Conservation (phyloP, 2,888 invertebrate species). For the Lysandra bellargus region DNA sequence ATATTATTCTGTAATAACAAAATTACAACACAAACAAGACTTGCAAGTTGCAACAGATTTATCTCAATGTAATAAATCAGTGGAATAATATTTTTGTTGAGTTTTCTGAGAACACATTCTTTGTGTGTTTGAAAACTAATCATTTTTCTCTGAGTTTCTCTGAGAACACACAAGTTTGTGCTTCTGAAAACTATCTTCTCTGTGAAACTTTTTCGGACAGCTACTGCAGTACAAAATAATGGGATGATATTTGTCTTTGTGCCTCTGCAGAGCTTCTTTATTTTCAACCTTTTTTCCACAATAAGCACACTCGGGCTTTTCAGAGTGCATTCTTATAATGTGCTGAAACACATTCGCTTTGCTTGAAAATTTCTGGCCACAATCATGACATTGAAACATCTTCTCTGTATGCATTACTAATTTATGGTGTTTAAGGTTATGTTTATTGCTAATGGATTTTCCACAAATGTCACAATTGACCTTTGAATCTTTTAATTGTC, state of each 20-base stretch:
- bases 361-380: slow-evolving; percentile 40
- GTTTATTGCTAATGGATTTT: slow-evolving; percentile 39
- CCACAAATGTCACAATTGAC: slow-evolving; percentile 44
- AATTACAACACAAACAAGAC: too few relatives aligned
- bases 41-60: too few relatives aligned
- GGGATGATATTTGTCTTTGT: slow-evolving; percentile 15
- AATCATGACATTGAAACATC: slow-evolving; percentile 41
- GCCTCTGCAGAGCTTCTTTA: neutral
- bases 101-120: too few relatives aligned
- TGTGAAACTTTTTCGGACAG: neutral
- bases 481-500: neutral
- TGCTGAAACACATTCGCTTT: slow-evolving; percentile 20
- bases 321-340: neutral
- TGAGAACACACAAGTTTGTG: slow-evolving; percentile 10
- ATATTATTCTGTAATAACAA: too few relatives aligned
- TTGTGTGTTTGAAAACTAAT: too few relatives aligned
- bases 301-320: neutral
- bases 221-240: slow-evolving; percentile 26
- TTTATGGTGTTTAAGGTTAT: neutral
- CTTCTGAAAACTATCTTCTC: neutral
- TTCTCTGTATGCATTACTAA: slow-evolving; percentile 35
- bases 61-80: too few relatives aligned
- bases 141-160: neutral
- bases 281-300: neutral
- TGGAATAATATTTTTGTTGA: too few relatives aligned